phyloP scores from a whole-genome alignment of 2,888 invertebrate genomes.

The Drosophila melanocephala region DNA sequence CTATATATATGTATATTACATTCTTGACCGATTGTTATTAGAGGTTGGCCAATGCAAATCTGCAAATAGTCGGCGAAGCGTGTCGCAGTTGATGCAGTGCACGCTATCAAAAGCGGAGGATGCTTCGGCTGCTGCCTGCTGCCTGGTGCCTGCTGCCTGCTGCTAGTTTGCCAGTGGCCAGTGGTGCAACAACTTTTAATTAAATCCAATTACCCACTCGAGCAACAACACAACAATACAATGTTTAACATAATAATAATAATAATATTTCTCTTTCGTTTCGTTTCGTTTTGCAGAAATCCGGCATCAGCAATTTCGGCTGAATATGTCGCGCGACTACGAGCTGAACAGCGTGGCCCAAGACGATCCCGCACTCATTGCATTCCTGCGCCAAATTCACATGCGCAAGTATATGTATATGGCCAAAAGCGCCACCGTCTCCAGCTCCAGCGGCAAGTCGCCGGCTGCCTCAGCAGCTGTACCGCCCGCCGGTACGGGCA shows the following conservation, averaged over 20 bases:
- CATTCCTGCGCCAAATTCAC: constrained; percentile 91
- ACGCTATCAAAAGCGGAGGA: constrained; percentile 51
- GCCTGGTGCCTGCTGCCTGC: not conserved
- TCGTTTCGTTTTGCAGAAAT: constrained; percentile 86
- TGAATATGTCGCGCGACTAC: constrained; percentile 92
- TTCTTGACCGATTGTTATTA: constrained; percentile 19
- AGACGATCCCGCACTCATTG: constrained; percentile 91
- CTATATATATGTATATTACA: constrained; percentile 9
- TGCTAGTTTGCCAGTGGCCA: constrained; percentile 51
- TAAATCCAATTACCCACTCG: constrained; percentile 65
- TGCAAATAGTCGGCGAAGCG: constrained; percentile 66
- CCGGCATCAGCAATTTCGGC: constrained; percentile 91
- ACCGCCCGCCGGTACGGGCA: constrained; percentile 45
- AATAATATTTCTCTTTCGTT: not conserved
- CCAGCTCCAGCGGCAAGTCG: constrained; percentile 53
- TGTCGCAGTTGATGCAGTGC: constrained; percentile 57
- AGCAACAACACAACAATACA: constrained; percentile 22
- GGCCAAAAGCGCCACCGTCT: constrained; percentile 41
- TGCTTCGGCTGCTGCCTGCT: not conserved
- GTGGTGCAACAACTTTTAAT: constrained; percentile 78
- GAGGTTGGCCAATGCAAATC: constrained; percentile 68
- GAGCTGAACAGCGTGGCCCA: constrained; percentile 91
- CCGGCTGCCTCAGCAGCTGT: constrained; percentile 39
- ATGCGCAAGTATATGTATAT: constrained; percentile 86
- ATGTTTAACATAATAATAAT: not conserved